A percentile compares a stretch with the other conserved stretches of the same genome.
These are phyloP conservation scores for Bombyx mandarina DNA, from an alignment of 1,140 invertebrate species.

Conservation along the genomic window DNA sequence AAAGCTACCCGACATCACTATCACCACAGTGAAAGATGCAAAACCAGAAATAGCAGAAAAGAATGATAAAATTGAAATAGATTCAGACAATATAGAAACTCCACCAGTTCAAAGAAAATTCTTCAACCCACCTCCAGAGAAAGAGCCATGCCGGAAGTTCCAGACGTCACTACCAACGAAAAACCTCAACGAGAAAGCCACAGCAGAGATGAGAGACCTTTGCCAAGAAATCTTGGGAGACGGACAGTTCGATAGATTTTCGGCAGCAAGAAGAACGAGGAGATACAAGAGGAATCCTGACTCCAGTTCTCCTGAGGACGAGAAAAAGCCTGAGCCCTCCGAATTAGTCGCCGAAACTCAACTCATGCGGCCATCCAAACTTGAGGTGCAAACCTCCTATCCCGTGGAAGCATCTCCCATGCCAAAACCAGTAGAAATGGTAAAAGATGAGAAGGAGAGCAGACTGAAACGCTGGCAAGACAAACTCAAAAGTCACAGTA, in stretches of 20 bases:
- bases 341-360: constrained; percentile 72
- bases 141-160: constrained; percentile 72
- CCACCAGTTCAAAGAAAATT: constrained; percentile 83
- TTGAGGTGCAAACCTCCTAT: constrained; percentile 64
- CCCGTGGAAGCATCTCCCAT: constrained; percentile 48
- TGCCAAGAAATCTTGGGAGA: constrained; percentile 73
- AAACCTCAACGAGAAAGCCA: constrained; percentile 45
- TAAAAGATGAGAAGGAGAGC: constrained; percentile 73
- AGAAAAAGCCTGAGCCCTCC: constrained; percentile 60
- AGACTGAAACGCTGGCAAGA: constrained; percentile 77
- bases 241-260: constrained; percentile 89
- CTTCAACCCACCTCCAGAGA: constrained; percentile 76
- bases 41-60: constrained; percentile 53
- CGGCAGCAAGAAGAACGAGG: constrained; percentile 83
- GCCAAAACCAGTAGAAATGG: constrained; percentile 40
- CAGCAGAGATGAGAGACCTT: constrained; percentile 54
- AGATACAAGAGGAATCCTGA: constrained; percentile 84
- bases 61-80: constrained; percentile 84
- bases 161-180: constrained; percentile 41
- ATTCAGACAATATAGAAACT: constrained; percentile 92
- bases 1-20: constrained; percentile 56
- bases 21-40: constrained; percentile 38
- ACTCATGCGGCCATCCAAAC: constrained; percentile 65
- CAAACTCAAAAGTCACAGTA: constrained; percentile 68
- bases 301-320: constrained; percentile 72